A percentile compares a stretch with the other conserved stretches of the same genome.
Conservation (phyloP, 2,888 invertebrate species). For the Scaptomyza polygonia region DNA sequence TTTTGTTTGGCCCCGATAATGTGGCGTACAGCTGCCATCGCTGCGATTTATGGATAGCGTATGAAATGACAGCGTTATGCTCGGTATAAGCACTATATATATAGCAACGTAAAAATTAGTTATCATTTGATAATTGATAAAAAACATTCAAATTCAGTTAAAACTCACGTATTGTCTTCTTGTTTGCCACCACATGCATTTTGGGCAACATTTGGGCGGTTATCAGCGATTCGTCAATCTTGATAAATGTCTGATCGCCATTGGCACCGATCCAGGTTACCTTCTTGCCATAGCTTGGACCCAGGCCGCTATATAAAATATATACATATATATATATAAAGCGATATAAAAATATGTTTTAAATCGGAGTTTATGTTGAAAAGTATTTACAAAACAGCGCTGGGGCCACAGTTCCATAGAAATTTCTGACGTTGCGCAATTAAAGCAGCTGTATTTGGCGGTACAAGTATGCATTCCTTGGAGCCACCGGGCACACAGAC, state of each 20-base stretch:
- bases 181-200: slow-evolving; percentile 95
- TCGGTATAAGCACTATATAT: slow-evolving; percentile 91
- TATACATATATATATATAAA: too few species aligned
- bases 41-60: slow-evolving; percentile 94
- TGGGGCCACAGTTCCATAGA: slow-evolving; percentile 84
- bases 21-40: slow-evolving; percentile 94
- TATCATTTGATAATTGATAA: not conserved
- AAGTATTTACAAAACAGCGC: slow-evolving; percentile 81
- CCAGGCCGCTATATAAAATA: slow-evolving; percentile 84
- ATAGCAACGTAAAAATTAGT: not conserved
- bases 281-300: slow-evolving; percentile 92
- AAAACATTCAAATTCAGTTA: not conserved
- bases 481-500: slow-evolving; percentile 63
- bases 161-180: slow-evolving; percentile 90
- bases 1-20: slow-evolving; percentile 93
- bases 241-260: slow-evolving; percentile 97
- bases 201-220: slow-evolving; percentile 94
- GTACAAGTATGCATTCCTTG: slow-evolving; percentile 70
- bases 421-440: slow-evolving; percentile 83
- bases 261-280: slow-evolving; percentile 97
- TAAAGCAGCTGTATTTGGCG: slow-evolving; percentile 68
- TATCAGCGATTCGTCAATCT: slow-evolving; percentile 96
- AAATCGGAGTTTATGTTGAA: too few species aligned
- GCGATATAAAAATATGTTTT: too few species aligned
- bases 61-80: slow-evolving; percentile 91